Evolutionary conservation across 2,888 invertebrate species (phyloP).

Genomic region (Aromia moschata): DNA sequence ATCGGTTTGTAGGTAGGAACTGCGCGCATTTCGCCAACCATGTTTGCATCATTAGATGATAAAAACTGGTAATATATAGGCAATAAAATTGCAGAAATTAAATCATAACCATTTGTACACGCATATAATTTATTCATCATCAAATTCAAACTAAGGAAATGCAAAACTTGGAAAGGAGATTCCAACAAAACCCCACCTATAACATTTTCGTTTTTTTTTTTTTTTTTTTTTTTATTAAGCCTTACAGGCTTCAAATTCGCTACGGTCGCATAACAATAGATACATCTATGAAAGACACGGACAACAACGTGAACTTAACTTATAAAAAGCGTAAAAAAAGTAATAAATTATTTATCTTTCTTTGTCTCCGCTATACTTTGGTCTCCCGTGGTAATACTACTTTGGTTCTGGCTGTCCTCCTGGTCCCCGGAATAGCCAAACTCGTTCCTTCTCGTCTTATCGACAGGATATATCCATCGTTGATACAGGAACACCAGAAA

Average conservation of each 20-base stretch:
- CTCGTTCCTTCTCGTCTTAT: conserved; percentile 94
- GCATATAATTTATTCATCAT: no score
- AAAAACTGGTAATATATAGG: no score
- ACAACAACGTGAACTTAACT: conserved; percentile 22
- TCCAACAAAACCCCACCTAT: no score
- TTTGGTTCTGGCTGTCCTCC: conserved; percentile 40
- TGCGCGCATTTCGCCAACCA: no score
- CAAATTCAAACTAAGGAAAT: no score
- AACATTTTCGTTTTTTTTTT: no score
- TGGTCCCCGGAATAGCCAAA: conserved; percentile 94
- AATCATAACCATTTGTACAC: no score
- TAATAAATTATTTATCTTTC: conserved; percentile 44
- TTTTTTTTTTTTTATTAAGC: no score
- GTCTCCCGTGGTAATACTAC: conserved; percentile 32
- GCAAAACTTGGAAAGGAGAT: no score
- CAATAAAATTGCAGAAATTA: no score
- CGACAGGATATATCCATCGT: conserved; percentile 98
- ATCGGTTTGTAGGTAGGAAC: no score
- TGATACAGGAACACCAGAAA: conserved; percentile 99
- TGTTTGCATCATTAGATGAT: no score
- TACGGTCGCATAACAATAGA: conserved; percentile 15
- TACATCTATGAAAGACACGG: conserved; percentile 24
- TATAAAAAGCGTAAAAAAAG: conserved; percentile 21
- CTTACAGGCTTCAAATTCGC: neutral
- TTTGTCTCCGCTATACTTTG: conserved; percentile 37